Evolutionary conservation across 1,140 invertebrate genomes (phyloP).

Genomic region (Dufourea novaeangliae): DNA sequence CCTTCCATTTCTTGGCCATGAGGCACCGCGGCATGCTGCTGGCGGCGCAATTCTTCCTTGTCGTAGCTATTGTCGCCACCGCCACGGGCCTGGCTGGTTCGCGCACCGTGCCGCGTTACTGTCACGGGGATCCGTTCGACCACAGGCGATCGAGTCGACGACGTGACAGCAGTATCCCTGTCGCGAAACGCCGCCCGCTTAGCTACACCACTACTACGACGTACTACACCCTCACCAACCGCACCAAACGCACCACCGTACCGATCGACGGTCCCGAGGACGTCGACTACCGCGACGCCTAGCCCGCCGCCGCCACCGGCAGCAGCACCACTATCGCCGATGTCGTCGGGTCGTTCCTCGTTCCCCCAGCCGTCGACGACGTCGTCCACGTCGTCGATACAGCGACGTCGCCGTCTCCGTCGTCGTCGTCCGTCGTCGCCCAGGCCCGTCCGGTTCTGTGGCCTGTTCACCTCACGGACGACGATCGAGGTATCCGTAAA

Average conservation of each 20-base stretch:
- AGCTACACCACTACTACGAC: constrained; percentile 44
- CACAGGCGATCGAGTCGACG: constrained; percentile 27
- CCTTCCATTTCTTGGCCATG: constrained; percentile 96
- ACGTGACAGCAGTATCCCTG: constrained; percentile 21
- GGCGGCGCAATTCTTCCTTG: background rate
- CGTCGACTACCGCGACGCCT: constrained; percentile 33
- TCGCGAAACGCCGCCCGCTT: constrained; percentile 17
- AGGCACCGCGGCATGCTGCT: constrained; percentile 89
- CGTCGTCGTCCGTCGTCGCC: constrained; percentile 60
- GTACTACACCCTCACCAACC: constrained; percentile 58
- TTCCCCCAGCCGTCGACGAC: constrained; percentile 22
- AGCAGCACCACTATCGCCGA: constrained; percentile 12
- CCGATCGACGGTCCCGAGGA: constrained; percentile 40
- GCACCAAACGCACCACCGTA: constrained; percentile 53
- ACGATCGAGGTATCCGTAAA: constrained; percentile 19
- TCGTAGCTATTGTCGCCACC: background rate
- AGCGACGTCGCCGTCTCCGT: constrained; percentile 68
- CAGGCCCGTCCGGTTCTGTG: constrained; percentile 33
- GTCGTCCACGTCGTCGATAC: constrained; percentile 42
- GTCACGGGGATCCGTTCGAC: constrained; percentile 5
- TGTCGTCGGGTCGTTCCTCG: background rate
- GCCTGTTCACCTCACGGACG: constrained; percentile 33
- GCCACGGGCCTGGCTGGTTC: background rate
- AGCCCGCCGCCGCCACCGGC: constrained; percentile 4
- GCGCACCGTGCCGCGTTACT: constrained; percentile 1